These are phyloP conservation scores for Campopleginae sp. DNA, from an alignment of 2,888 invertebrate genomes.

Conservation along the genomic window DNA sequence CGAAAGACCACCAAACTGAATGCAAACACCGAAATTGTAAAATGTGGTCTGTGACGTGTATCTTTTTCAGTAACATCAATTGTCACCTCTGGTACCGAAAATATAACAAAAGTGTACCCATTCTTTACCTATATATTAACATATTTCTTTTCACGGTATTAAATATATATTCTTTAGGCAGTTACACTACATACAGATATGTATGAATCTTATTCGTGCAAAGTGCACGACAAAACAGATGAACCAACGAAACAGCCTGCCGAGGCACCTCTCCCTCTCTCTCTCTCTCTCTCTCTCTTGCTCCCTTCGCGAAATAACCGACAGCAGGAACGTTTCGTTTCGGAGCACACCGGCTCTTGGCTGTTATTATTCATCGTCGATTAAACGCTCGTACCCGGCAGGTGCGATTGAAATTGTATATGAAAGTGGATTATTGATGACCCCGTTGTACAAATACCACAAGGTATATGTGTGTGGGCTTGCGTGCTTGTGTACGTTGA, in stretches of 20 bases:
- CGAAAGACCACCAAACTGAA: neutral
- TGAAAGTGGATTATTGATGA: constrained; percentile 58
- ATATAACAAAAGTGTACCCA: neutral
- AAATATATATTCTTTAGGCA: neutral
- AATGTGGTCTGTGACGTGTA: constrained; percentile 12
- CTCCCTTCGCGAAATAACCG: constrained; percentile 42
- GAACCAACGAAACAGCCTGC: constrained; percentile 25
- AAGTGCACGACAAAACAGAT: constrained; percentile 13
- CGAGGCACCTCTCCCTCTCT: neutral
- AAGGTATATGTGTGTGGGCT: neutral
- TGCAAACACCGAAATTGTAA: constrained; percentile 30
- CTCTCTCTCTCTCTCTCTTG: constrained; percentile 21
- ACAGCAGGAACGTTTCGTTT: constrained; percentile 53
- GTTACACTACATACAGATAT: neutral
- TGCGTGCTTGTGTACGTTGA: neutral
- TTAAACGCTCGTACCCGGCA: constrained; percentile 59
- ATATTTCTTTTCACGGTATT: constrained; percentile 20
- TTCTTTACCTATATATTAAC: constrained; percentile 5
- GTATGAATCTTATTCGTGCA: constrained; percentile 13
- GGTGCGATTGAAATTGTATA: constrained; percentile 65
- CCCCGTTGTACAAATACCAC: constrained; percentile 52
- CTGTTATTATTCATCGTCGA: constrained; percentile 64
- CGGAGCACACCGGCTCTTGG: constrained; percentile 43
- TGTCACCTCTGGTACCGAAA: constrained; percentile 28
- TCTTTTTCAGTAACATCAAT: neutral